Evolutionary conservation across 2,113 vertebrate genomes (phyloP).

Genomic region (Forbesichthys papilliferus): DNA sequence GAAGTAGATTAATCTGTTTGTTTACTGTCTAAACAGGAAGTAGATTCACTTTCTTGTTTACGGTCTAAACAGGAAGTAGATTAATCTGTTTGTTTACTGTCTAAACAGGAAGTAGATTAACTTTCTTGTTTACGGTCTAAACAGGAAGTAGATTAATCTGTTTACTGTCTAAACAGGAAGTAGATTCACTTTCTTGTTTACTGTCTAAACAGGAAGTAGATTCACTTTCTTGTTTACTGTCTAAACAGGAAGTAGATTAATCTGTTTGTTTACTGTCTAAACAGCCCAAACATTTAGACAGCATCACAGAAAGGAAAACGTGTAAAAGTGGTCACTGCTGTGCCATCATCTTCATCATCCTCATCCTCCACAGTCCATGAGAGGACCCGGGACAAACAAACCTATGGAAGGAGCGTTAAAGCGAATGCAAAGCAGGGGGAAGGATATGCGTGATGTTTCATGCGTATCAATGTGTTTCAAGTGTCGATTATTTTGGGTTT

Average conservation of each 20-base stretch:
- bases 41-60: no score
- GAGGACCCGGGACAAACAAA: constrained; percentile 55
- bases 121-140: constrained; percentile 51
- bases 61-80: no score
- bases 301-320: constrained; percentile 20
- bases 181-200: constrained; percentile 49
- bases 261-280: constrained; percentile 52
- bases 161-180: no score
- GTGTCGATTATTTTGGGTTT: constrained; percentile 65
- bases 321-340: constrained; percentile 29
- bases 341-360: constrained; percentile 35
- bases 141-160: constrained; percentile 6
- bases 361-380: constrained; percentile 44
- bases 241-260: constrained; percentile 17
- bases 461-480: constrained; percentile 68
- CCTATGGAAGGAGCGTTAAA: constrained; percentile 66
- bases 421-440: constrained; percentile 64
- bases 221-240: no score
- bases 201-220: constrained; percentile 40
- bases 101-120: no score
- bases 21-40: no score
- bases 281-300: constrained; percentile 64
- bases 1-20: no score
- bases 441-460: constrained; percentile 68
- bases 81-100: constrained; percentile 27